A percentile compares a stretch with the other conserved stretches of the same genome.
phyloP scores from a whole-genome alignment of 2,113 vertebrate species.

The Pontoporia blainvillei region DNA sequence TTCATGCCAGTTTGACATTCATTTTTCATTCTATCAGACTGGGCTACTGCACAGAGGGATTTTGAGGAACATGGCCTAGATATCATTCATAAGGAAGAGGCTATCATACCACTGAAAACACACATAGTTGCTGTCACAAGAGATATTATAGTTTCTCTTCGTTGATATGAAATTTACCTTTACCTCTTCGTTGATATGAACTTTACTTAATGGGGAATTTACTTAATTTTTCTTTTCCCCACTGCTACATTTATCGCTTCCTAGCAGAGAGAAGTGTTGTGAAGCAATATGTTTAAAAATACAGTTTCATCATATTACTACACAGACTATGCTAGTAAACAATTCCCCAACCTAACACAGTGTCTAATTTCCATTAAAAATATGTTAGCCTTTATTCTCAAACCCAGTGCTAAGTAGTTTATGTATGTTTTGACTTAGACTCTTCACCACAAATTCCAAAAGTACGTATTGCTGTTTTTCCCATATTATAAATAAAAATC shows the following conservation, averaged over 20 bases:
- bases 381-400: background rate
- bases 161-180: background rate
- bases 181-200: background rate
- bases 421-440: background rate
- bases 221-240: background rate
- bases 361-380: background rate
- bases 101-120: background rate
- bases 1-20: background rate
- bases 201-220: background rate
- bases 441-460: background rate
- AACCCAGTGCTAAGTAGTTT: background rate
- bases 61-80: background rate
- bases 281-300: background rate
- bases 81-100: background rate
- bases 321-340: background rate
- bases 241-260: background rate
- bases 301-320: background rate
- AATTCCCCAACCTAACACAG: background rate
- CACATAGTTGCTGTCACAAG: background rate
- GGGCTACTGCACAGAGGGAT: background rate
- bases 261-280: background rate
- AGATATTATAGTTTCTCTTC: background rate
- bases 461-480: background rate
- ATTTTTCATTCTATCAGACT: background rate
- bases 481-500: background rate